Evolutionary conservation across 2,888 invertebrate species (phyloP).

Genomic region (Erpobdella octoculata): DNA sequence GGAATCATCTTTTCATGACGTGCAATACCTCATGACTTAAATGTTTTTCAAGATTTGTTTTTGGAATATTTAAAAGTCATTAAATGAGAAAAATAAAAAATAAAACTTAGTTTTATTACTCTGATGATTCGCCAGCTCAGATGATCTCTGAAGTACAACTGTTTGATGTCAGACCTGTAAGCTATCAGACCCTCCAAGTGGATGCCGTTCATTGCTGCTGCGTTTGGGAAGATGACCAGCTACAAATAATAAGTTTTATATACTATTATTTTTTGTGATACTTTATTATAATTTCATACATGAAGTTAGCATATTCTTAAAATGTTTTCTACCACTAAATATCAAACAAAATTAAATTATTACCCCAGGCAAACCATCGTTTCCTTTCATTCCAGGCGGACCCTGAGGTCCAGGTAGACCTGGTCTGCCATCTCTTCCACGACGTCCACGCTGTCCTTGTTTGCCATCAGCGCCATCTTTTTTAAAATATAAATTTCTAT

Average conservation of each 20-base stretch:
- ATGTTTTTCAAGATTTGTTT: too few relatives aligned
- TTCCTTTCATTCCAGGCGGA: conserved; percentile 31
- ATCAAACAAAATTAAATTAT: conserved; percentile 9
- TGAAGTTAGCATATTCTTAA: not conserved
- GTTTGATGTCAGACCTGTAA: conserved; percentile 37
- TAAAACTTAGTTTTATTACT: too few relatives aligned
- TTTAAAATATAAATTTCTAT: not conserved
- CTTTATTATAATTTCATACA: too few relatives aligned
- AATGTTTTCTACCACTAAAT: too few relatives aligned
- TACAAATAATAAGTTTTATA: conserved; percentile 12
- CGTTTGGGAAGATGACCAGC: conserved; percentile 38
- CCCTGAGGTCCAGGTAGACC: conserved; percentile 26
- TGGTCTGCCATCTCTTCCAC: conserved; percentile 15
- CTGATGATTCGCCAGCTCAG: conserved; percentile 37
- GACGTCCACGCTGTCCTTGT: conserved; percentile 9
- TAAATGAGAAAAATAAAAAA: too few relatives aligned
- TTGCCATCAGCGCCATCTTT: conserved; percentile 16
- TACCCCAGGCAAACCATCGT: conserved; percentile 36
- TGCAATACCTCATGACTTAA: too few relatives aligned
- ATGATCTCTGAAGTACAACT: conserved; percentile 38
- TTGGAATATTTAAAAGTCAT: too few relatives aligned
- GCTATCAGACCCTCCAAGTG: conserved; percentile 38
- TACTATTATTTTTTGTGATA: not conserved
- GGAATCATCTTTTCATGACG: too few relatives aligned
- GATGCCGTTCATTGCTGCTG: conserved; percentile 36